Conservation (phyloP, 2,888 invertebrate genomes). For the Tenthredo scrophulariae region DNA sequence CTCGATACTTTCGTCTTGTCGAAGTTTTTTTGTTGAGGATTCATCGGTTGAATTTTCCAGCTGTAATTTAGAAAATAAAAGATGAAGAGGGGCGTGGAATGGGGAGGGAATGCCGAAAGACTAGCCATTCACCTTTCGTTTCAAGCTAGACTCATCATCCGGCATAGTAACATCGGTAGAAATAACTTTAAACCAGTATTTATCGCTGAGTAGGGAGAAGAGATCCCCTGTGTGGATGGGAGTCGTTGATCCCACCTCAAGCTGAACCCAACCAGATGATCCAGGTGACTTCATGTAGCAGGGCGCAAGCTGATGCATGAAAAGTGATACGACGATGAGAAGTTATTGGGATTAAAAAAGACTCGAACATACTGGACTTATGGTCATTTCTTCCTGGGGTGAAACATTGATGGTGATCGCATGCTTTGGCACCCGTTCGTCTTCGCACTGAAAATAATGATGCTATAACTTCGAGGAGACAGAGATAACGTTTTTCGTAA, state of each 20-base stretch:
- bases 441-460: conserved; percentile 58
- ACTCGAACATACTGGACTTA: conserved; percentile 67
- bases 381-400: conserved; percentile 65
- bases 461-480: neutral
- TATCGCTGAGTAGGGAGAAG: conserved; percentile 65
- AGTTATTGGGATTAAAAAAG: conserved; percentile 1
- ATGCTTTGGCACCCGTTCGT: conserved; percentile 60
- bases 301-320: conserved; percentile 62
- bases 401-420: conserved; percentile 66
- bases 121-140: conserved; percentile 63
- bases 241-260: conserved; percentile 62
- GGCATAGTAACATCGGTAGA: conserved; percentile 56
- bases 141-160: conserved; percentile 55
- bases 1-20: conserved; percentile 55
- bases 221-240: conserved; percentile 65
- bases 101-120: neutral
- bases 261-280: conserved; percentile 62
- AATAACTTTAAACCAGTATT: conserved; percentile 68
- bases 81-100: neutral
- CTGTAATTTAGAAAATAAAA: neutral
- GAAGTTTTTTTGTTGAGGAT: conserved; percentile 59
- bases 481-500: neutral
- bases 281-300: conserved; percentile 64
- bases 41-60: conserved; percentile 48
- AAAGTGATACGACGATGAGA: neutral